Evolutionary conservation across 1,140 invertebrate species (phyloP).

Genomic region (Drosophila bocqueti): DNA sequence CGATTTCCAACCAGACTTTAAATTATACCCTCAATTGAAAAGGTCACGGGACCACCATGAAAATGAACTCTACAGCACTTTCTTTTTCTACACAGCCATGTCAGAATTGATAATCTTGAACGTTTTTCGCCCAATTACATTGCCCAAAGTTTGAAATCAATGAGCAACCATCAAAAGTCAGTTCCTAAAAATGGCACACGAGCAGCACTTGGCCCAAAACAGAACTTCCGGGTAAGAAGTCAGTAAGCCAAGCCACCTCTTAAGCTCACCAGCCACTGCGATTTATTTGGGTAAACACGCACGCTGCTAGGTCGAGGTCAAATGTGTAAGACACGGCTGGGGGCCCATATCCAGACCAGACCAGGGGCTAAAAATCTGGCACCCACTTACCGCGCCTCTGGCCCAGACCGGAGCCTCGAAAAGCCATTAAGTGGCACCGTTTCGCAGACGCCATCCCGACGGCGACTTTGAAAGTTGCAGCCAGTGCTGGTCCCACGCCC

Average conservation of each 20-base stretch:
- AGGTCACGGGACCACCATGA: neutral
- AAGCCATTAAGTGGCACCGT: conserved; percentile 62
- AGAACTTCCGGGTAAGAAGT: conserved; percentile 44
- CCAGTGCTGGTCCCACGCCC: conserved; percentile 29
- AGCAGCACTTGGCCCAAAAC: conserved; percentile 33
- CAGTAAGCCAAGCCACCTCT: conserved; percentile 19
- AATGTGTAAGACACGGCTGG: conserved; percentile 43
- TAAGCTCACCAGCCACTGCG: conserved; percentile 31
- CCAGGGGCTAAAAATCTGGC: conserved; percentile 51
- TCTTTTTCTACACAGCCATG: neutral
- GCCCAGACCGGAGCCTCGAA: conserved; percentile 7
- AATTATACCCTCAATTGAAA: neutral
- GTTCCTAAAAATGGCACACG: conserved; percentile 28
- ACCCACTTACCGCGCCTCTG: conserved; percentile 45
- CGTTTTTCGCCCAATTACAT: conserved; percentile 2
- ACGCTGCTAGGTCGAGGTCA: conserved; percentile 74
- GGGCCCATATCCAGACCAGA: conserved; percentile 14
- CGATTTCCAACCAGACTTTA: too few species aligned
- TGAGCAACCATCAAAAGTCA: conserved; percentile 26
- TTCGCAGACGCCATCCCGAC: conserved; percentile 40
- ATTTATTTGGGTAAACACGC: conserved; percentile 68
- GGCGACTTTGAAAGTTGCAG: conserved; percentile 72
- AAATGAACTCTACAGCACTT: neutral
- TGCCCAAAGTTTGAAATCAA: conserved; percentile 24
- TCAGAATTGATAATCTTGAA: conserved; percentile 35